phyloP scores from a whole-genome alignment of 2,113 vertebrate genomes.

The Pyxicephalus adspersus region DNA sequence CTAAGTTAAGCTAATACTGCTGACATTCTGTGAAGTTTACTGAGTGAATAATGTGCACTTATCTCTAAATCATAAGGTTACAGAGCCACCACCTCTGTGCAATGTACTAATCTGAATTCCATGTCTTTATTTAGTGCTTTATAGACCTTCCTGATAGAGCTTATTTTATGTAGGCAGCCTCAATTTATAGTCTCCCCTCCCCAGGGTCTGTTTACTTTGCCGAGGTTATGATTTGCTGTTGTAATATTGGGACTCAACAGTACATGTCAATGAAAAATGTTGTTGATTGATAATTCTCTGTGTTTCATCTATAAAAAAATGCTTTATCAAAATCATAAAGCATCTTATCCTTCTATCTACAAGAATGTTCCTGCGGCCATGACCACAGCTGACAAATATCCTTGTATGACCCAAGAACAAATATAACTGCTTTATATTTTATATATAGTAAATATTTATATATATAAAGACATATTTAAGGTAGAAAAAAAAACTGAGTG shows the following conservation, averaged over 20 bases:
- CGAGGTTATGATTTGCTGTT: constrained; percentile 72
- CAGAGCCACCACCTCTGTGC: constrained; percentile 53
- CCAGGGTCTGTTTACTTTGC: constrained; percentile 70
- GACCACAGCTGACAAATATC: constrained; percentile 55
- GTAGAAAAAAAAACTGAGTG: no score
- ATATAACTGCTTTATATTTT: constrained; percentile 8
- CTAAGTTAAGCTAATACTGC: not conserved
- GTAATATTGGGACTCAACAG: constrained; percentile 69
- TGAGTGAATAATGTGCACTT: constrained; percentile 56
- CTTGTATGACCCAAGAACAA: constrained; percentile 29
- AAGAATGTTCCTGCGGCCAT: constrained; percentile 48
- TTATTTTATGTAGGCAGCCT: constrained; percentile 66
- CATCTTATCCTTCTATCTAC: constrained; percentile 62
- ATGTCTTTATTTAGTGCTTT: constrained; percentile 62
- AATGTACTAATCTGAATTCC: constrained; percentile 58
- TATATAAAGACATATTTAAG: no score
- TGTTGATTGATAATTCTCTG: constrained; percentile 66
- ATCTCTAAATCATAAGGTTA: constrained; percentile 47
- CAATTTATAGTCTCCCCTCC: constrained; percentile 67
- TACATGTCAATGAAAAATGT: constrained; percentile 66
- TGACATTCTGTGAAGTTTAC: constrained; percentile 43
- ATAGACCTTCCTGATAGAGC: constrained; percentile 65
- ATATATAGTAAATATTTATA: not conserved
- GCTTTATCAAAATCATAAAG: constrained; percentile 69
- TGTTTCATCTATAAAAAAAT: constrained; percentile 64